Conservation (phyloP, 2,797 vertebrate genomes). For the Sebastiscus tertius region DNA sequence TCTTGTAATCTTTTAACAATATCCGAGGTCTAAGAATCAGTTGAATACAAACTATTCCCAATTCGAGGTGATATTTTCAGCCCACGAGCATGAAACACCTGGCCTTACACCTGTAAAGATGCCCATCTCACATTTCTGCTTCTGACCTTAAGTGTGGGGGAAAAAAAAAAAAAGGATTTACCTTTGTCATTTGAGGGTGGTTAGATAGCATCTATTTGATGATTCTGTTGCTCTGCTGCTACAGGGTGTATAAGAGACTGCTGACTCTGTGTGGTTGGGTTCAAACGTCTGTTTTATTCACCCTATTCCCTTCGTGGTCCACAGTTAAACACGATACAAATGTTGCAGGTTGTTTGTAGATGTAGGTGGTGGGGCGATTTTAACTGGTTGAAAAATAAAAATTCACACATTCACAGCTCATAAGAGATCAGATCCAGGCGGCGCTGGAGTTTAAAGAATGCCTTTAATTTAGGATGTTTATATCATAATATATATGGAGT, state of each 20-base stretch:
- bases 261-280: background rate
- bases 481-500: background rate
- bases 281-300: background rate
- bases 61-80: slow-evolving; percentile 7
- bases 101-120: background rate
- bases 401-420: background rate
- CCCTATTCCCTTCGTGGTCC: background rate
- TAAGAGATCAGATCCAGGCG: background rate
- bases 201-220: background rate
- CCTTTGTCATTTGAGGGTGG: background rate
- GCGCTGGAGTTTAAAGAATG: background rate
- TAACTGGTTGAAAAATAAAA: background rate
- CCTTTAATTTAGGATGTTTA: background rate
- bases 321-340: background rate
- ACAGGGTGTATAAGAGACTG: background rate
- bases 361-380: background rate
- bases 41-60: background rate
- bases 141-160: background rate
- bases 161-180: background rate
- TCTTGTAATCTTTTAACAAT: background rate
- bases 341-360: background rate
- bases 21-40: background rate
- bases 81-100: background rate
- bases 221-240: background rate
- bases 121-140: background rate